Base-by-base conservation (phyloP, 2,888 invertebrate genomes). In the Polymixis lichenea region DNA sequence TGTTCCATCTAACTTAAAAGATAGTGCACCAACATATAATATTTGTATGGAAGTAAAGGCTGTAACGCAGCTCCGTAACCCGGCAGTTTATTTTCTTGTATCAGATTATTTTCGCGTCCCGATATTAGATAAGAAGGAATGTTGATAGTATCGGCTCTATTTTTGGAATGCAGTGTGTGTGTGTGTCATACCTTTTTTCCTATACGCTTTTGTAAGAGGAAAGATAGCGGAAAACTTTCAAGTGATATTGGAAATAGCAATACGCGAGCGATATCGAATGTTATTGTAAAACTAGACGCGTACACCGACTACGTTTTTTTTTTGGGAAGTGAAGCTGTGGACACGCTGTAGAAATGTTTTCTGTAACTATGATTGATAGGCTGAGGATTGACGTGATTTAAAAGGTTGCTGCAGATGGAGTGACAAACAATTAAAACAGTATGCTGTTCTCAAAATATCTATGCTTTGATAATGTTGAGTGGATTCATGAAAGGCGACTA, bases 181-280 rank as follows among this genome's bases (percentile, higher is more conserved):
- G 82, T 82, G 80, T 70, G 67, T 83, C 67, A 78, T 78, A 80
- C 83, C 77, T 78, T 81, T 83, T 82, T 62, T 53, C 78, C 78
- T 78, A 73, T 80, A 80, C 78, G 83, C 78, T 58, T 78, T 83
- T 83, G 83, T 80, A 64, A 78, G 80, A 53, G 62, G 19, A 81
- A 72, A 81, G 78, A 83, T 83, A 81, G 78, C 78, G 67, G 64
- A 83, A 80, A 82, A 83, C 72, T 81, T 83, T 83, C 83, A 62
- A 81, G 78, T 78, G 79, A 81, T 81, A 81, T 81, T 81, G 79
- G 80, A 81, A 80, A 83, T 80, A 83, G 78, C 78, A 82, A 72
- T 78, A 80, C 64, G 25, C 77, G 82, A 56, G 58, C 79, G 64
- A 77, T 80, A 81, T 79, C 82, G 64, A 82, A 82, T 82, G 62